These are phyloP conservation scores for Gallinago media DNA, from an alignment of 2,113 vertebrate species.

Conservation along the genomic window DNA sequence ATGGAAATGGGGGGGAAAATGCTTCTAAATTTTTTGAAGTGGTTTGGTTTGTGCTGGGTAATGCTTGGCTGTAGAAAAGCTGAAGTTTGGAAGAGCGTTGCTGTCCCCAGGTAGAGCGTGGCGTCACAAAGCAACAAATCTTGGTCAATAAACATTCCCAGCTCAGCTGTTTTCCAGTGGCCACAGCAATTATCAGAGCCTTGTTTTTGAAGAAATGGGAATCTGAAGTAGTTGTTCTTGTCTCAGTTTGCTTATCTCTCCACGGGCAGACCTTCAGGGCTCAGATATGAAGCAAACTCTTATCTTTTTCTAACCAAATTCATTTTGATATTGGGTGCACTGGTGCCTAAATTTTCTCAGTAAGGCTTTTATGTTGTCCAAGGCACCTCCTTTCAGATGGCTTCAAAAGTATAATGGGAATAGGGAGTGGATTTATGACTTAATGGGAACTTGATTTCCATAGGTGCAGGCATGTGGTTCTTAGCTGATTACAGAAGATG, in stretches of 20 bases:
- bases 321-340: background rate
- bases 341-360: background rate
- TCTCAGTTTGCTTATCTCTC: background rate
- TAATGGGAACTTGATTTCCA: background rate
- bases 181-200: background rate
- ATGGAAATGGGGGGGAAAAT: background rate
- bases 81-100: background rate
- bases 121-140: background rate
- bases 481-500: background rate
- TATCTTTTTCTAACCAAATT: slow-evolving; percentile 22
- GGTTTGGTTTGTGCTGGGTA: background rate
- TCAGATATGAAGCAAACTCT: background rate
- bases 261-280: background rate
- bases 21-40: background rate
- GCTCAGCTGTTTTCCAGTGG: background rate
- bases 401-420: background rate
- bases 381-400: background rate
- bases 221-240: background rate
- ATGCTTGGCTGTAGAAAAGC: background rate
- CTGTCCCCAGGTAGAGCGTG: background rate
- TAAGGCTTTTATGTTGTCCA: background rate
- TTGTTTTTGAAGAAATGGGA: background rate
- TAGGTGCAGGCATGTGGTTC: background rate
- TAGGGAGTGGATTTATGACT: slow-evolving; percentile 1
- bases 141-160: background rate